Evolutionary conservation across 2,888 invertebrate species (phyloP).

Genomic region (Tetragonisca angustula): DNA sequence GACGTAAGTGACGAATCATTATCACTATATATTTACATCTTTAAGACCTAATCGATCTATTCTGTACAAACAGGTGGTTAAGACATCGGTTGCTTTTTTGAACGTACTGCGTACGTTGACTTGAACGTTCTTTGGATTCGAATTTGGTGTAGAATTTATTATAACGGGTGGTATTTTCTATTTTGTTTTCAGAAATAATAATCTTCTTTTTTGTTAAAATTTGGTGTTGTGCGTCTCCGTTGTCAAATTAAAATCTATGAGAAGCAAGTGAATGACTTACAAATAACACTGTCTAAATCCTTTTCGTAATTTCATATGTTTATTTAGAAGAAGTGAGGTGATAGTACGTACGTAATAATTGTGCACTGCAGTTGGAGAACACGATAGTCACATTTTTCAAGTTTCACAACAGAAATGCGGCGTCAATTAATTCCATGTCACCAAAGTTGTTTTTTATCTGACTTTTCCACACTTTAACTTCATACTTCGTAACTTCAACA

Average conservation of each 20-base stretch:
- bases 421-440: neutral
- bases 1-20: constrained; percentile 40
- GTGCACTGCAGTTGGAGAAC: neutral
- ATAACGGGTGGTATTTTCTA: neutral
- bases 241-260: neutral
- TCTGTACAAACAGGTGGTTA: constrained; percentile 19
- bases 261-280: neutral
- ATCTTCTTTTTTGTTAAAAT: neutral
- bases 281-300: neutral
- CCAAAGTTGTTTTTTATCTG: neutral
- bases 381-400: neutral
- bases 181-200: neutral
- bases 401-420: neutral
- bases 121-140: neutral
- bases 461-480: neutral
- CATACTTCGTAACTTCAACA: neutral
- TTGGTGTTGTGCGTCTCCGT: too few relatives aligned
- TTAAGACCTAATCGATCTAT: neutral
- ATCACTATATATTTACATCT: too few relatives aligned
- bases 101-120: constrained; percentile 40
- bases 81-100: constrained; percentile 36
- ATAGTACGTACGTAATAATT: neutral
- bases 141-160: neutral
- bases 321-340: neutral
- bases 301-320: neutral